Evolutionary conservation across 2,797 vertebrate species (phyloP).

Genomic region (Neosalanx taihuensis): DNA sequence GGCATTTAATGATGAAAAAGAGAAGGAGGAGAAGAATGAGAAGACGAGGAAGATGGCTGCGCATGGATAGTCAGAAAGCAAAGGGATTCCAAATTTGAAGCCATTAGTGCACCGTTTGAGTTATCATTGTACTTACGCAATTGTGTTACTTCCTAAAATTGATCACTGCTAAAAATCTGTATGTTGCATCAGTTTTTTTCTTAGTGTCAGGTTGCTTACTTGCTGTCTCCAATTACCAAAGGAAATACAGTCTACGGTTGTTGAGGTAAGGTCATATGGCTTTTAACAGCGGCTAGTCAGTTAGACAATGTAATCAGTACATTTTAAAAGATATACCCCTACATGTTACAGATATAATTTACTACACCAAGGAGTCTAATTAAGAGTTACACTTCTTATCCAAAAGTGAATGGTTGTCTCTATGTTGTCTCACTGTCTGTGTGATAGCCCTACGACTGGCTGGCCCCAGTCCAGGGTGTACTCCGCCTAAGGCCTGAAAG

Average conservation of each 20-base stretch:
- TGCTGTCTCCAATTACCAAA: slow-evolving; percentile 81
- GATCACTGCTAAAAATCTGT: slow-evolving; percentile 12
- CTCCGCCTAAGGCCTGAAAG: too few relatives aligned
- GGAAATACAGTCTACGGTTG: slow-evolving; percentile 80
- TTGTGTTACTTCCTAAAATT: not conserved
- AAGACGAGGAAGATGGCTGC: slow-evolving; percentile 15
- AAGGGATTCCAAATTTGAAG: not conserved
- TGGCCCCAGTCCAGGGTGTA: too few relatives aligned
- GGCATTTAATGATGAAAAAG: slow-evolving; percentile 67
- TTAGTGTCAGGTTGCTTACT: slow-evolving; percentile 76
- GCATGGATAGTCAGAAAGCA: not conserved
- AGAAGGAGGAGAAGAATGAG: slow-evolving; percentile 37
- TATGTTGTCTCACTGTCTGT: too few relatives aligned
- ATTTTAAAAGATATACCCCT: slow-evolving; percentile 8
- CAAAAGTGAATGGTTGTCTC: too few relatives aligned
- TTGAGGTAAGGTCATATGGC: slow-evolving; percentile 77
- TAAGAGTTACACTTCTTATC: too few relatives aligned
- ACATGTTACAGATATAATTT: too few relatives aligned
- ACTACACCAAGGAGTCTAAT: too few relatives aligned
- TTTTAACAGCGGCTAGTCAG: slow-evolving; percentile 65
- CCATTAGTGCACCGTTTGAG: not conserved
- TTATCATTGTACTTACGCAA: not conserved
- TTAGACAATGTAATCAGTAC: slow-evolving; percentile 18
- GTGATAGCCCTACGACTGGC: too few relatives aligned
- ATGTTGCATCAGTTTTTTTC: slow-evolving; percentile 69